phyloP scores from a whole-genome alignment of 2,113 vertebrate genomes.

The Phasianus colchicus region DNA sequence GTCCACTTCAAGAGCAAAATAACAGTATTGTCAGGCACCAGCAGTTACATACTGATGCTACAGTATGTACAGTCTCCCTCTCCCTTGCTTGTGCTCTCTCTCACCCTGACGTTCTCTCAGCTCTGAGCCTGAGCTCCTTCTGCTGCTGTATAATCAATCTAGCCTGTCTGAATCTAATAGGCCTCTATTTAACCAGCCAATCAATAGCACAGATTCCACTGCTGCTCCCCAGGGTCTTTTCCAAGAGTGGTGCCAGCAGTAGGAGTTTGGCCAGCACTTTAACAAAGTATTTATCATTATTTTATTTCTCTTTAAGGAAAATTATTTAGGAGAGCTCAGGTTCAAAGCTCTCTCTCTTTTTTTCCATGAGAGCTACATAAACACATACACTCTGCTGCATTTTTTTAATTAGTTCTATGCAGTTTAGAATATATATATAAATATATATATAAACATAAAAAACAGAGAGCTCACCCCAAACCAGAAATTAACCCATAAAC shows the following conservation, averaged over 20 bases:
- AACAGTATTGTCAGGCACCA: slow-evolving; percentile 39
- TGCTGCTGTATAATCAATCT: slow-evolving; percentile 80
- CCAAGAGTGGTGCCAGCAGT: slow-evolving; percentile 65
- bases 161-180: slow-evolving; percentile 82
- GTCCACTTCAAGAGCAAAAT: slow-evolving; percentile 60
- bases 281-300: slow-evolving; percentile 66
- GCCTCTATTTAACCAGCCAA: slow-evolving; percentile 83
- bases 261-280: slow-evolving; percentile 76
- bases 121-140: slow-evolving; percentile 71
- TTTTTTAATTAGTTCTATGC: neutral
- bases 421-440: neutral
- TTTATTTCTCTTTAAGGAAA: slow-evolving; percentile 48
- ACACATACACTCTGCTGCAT: neutral
- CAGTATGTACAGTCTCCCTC: neutral
- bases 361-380: neutral
- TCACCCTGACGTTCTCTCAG: slow-evolving; percentile 62
- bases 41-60: slow-evolving; percentile 59
- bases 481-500: neutral
- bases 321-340: neutral
- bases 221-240: slow-evolving; percentile 70
- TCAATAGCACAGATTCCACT: slow-evolving; percentile 79
- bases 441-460: neutral
- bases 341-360: neutral
- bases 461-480: neutral
- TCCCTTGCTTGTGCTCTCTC: neutral